phyloP scores from a whole-genome alignment of 2,888 invertebrate genomes.

The Cerceris ruficornis region DNA sequence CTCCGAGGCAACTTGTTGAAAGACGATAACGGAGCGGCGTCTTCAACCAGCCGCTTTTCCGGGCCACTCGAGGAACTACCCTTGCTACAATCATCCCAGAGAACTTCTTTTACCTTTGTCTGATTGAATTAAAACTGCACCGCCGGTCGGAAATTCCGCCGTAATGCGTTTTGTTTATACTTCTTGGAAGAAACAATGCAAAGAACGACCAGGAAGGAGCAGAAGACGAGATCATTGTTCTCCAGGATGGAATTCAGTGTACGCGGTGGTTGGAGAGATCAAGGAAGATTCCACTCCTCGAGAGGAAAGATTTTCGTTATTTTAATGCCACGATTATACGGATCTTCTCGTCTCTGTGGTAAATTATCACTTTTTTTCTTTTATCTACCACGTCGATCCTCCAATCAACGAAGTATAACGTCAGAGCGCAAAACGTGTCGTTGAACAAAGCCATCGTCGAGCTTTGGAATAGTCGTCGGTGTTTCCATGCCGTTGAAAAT shows the following conservation, averaged over 20 bases:
- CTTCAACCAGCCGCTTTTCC: constrained; percentile 17
- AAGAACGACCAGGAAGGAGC: neutral
- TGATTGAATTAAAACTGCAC: constrained; percentile 52
- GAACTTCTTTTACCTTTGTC: constrained; percentile 29
- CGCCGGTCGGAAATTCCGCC: constrained; percentile 11
- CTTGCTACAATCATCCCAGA: neutral
- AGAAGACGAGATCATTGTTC: constrained; percentile 32
- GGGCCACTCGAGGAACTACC: constrained; percentile 1
- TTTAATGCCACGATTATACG: too few species aligned
- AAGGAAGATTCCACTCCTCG: too few species aligned
- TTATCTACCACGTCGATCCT: too few species aligned
- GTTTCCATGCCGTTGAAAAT: neutral
- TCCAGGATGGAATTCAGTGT: neutral
- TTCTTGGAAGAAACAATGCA: constrained; percentile 39
- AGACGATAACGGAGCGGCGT: constrained; percentile 17
- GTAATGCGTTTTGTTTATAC: constrained; percentile 49
- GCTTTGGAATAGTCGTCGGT: too few species aligned
- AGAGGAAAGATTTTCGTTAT: too few species aligned
- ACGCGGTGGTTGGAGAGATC: neutral
- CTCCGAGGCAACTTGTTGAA: constrained; percentile 13
- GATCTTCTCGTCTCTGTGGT: too few species aligned
- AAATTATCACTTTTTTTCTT: too few species aligned
- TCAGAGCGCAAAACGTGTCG: too few species aligned
- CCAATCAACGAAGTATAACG: too few species aligned
- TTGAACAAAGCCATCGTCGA: too few species aligned